Base-by-base conservation (phyloP, 2,113 vertebrate species). In the Lutjanus erythropterus region DNA sequence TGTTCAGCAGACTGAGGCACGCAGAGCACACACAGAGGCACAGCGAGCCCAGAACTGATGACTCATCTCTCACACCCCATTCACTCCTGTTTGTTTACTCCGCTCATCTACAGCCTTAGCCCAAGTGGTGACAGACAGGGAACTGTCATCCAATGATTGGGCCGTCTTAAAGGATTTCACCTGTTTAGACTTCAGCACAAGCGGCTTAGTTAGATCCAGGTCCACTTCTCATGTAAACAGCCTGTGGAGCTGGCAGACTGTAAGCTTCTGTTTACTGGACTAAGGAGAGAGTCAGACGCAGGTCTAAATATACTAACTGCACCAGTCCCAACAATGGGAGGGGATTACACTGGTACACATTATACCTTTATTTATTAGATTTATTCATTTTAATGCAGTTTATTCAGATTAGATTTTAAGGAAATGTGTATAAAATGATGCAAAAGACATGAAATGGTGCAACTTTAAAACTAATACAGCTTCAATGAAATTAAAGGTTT, bases 31-130 rank as follows among this genome's bases (percentile, higher is more conserved):
- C 60, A 79, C 44, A 68, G 53, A 75, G 33, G 39, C 56, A 16
- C 69, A 41, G 61, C 60, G 16, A 70, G 79, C 79, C 70, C 70
- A 90, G 80, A 91, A 90, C 56, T 89, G 92, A 93, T 95, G 93
- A 94, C 83, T 95, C 94, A 95, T 92, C 87, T 42, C 70, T 71
- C 84, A 77, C 85, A 86, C 73, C 49, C 82, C 80, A 80, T 85
- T 92, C 89, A 81, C 86, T 88, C 72, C 18, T 68, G 84, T 88
- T 85, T 93, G 86, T 91, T 91, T 90, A 86, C 86, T 74, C 60
- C 35, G 9, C 72, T 78, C 49, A 11, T 69, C 88, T 71, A 3
- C 55, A 52, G 72, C 42, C 56, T 47, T 69, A 90, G 83, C 75
- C 75, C 12, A 27, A 70, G 78, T 10, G 14, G 46, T 83, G 80